Percentiles rank a stretch among this genome's conserved stretches.
Evolutionary conservation across 2,113 vertebrate species (phyloP).

Genomic region (Stercorarius parasiticus): DNA sequence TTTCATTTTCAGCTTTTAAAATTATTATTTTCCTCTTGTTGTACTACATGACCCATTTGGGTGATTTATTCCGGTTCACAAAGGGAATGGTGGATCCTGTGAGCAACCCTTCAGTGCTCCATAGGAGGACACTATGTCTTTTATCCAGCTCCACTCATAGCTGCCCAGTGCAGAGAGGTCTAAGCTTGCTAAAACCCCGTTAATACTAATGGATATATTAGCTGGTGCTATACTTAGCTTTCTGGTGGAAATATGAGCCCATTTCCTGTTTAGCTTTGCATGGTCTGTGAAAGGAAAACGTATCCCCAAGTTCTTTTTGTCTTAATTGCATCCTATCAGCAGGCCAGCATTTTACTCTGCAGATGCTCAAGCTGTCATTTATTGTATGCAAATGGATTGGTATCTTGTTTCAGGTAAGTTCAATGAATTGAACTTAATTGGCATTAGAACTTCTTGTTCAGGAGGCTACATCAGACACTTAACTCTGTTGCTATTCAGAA

Average conservation of each 20-base stretch:
- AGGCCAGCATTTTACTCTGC: not conserved
- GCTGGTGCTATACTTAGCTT: not conserved
- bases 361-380: not conserved
- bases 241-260: not conserved
- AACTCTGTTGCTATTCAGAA: not conserved
- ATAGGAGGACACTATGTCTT: not conserved
- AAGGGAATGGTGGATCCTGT: not conserved
- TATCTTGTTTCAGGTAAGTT: not conserved
- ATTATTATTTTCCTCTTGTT: not conserved
- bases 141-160: not conserved
- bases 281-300: not conserved
- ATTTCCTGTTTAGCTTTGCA: not conserved
- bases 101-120: not conserved
- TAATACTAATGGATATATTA: not conserved
- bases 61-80: not conserved
- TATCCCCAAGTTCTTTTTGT: not conserved
- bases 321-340: not conserved
- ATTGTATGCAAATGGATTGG: not conserved
- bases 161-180: not conserved
- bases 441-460: not conserved
- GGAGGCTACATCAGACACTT: not conserved
- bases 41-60: not conserved
- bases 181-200: not conserved
- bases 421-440: not conserved
- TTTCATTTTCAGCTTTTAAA: not conserved